Evolutionary conservation across 2,113 vertebrate species (phyloP), one percentile per base, ranked within the genome.

Genomic region (Heliornis fulica): DNA sequence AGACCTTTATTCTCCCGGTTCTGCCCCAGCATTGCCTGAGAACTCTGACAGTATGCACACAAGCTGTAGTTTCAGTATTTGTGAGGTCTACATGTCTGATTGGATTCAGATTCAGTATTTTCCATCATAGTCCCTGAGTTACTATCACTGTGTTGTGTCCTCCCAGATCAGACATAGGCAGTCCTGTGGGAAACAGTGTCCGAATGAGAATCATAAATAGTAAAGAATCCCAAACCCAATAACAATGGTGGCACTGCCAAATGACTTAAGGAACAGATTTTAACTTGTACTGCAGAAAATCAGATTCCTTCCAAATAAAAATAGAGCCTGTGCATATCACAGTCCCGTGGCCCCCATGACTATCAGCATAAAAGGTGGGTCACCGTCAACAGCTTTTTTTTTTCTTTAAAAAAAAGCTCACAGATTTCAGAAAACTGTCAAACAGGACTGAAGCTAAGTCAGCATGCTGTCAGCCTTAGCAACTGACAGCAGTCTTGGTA

Each of bases 11-110:
- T 85, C 40, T 15, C 29, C 18, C 18, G 34, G 23, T 59, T 90
- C 63, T 65, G n/a, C 15, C 11, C 9, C 0, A 0, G 13, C 17
- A 2, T 64, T 80, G 22, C 57, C 48, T 36, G 43, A 34, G 43
- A 84, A 28, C 31, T 31, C 46, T 84, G 69, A 17, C 7, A 51
- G 25, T 56, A 46, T 53, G 50, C 51, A 45, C 40, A 34, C 8
- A 75, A 71, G 7, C 48, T n/a, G 8, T 71, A 79, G 64, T 43
- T 18, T 50, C 45, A 43, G 29, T 46, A 7, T 80, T 43, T 60
- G 23, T 82, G 40, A 92, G 53, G 26, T 46, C 32, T 50, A 10
- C 16, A 32, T 38, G 18, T 50, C 88, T 95, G 13, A 46, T 54
- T 75, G 34, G 61, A 38, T 85, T 82, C 34, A 29, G 36, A 54